Conservation (phyloP, 2,888 invertebrate genomes). For the Amphipoea oculea region DNA sequence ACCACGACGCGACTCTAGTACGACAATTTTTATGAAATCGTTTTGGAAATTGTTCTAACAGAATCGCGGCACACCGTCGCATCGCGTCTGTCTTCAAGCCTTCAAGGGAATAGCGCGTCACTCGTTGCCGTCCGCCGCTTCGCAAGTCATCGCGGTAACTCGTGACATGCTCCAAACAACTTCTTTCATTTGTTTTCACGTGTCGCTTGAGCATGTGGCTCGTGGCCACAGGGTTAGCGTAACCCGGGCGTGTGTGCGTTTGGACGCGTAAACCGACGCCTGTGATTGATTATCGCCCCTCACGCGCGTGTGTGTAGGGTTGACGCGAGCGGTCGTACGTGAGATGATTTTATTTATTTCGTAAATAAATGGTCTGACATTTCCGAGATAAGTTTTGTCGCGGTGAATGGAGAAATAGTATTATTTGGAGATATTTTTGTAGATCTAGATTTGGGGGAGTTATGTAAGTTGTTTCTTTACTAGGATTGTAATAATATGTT, state of each 20-base stretch:
- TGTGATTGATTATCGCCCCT: slow-evolving; percentile 74
- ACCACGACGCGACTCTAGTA: neutral
- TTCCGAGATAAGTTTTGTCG: slow-evolving; percentile 55
- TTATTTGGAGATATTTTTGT: slow-evolving; percentile 48
- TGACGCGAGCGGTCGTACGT: slow-evolving; percentile 68
- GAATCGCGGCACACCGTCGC: no score
- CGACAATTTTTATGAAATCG: neutral
- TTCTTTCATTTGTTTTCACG: neutral
- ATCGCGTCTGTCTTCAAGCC: no score
- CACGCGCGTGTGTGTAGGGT: slow-evolving; percentile 73
- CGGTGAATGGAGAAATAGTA: slow-evolving; percentile 52
- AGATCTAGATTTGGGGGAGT: slow-evolving; percentile 34
- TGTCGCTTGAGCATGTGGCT: neutral
- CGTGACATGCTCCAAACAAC: neutral
- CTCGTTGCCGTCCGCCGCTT: no score
- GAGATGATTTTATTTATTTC: slow-evolving; percentile 68
- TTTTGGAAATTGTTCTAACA: neutral
- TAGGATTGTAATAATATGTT: neutral
- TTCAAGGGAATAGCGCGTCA: neutral
- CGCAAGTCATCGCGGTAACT: neutral
- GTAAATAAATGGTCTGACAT: slow-evolving; percentile 59
- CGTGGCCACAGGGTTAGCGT: slow-evolving; percentile 26
- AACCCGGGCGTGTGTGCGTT: slow-evolving; percentile 32
- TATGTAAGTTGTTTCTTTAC: slow-evolving; percentile 18
- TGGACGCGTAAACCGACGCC: slow-evolving; percentile 59